Percentiles rank a stretch among this genome's conserved stretches.
These are phyloP conservation scores for Melanotaenia trifasciata DNA, from an alignment of 2,797 vertebrate genomes.

Conservation along the genomic window DNA sequence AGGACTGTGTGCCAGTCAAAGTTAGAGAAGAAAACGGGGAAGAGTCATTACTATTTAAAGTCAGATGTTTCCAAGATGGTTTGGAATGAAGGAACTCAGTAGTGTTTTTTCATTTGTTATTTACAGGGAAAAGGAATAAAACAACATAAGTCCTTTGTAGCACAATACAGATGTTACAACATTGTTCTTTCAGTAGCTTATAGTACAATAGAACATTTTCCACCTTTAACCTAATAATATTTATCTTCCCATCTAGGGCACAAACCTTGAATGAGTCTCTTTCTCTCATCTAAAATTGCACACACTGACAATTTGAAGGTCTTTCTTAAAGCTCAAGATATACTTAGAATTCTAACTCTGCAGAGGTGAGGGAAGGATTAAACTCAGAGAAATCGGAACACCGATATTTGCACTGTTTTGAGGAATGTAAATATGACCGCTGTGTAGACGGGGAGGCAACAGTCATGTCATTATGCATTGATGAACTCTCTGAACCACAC, in stretches of 20 bases:
- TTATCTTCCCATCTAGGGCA: neutral
- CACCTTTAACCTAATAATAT: neutral
- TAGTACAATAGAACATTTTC: neutral
- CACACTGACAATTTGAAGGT: neutral
- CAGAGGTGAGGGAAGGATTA: conserved; percentile 48
- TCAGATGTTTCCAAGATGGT: conserved; percentile 50
- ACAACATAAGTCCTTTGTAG: no score
- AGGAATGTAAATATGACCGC: conserved; percentile 35
- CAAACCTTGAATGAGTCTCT: neutral
- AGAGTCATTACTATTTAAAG: conserved; percentile 65
- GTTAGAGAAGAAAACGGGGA: conserved; percentile 47
- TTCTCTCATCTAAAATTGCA: neutral
- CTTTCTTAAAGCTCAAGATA: conserved; percentile 1
- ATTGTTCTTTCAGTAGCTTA: neutral
- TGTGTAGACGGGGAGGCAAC: conserved; percentile 50
- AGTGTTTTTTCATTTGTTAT: neutral
- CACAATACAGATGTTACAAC: neutral
- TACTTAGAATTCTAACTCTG: conserved; percentile 24
- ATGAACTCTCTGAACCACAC: conserved; percentile 66
- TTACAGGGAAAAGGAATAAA: no score
- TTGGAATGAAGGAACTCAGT: conserved; percentile 6
- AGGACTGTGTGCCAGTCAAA: conserved; percentile 62
- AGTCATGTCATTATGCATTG: conserved; percentile 69
- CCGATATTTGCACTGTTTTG: conserved; percentile 72
- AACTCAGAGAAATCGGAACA: conserved; percentile 49